Conservation (phyloP, 2,113 vertebrate genomes). For the Azemiops feae region DNA sequence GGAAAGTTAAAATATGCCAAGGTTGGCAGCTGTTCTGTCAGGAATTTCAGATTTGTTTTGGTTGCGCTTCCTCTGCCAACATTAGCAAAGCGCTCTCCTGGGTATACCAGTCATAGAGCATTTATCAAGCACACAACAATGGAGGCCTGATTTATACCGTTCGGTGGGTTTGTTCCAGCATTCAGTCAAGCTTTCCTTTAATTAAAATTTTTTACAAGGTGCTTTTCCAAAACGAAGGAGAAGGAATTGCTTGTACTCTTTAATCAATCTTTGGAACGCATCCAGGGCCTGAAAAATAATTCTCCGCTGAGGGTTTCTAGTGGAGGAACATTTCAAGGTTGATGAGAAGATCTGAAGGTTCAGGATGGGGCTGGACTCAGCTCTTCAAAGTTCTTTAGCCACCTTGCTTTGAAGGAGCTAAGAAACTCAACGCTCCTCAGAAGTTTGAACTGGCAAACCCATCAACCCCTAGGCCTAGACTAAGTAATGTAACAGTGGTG, state of each 20-base stretch:
- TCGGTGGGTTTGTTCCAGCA: neutral
- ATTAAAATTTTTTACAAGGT: conserved; percentile 17
- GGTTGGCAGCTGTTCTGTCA: neutral
- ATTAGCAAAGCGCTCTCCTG: neutral
- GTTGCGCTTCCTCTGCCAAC: neutral
- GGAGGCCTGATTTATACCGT: conserved; percentile 17
- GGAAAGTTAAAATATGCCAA: rapidly evolving
- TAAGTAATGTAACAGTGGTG: neutral
- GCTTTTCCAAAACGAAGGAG: conserved; percentile 2
- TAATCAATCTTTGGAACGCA: neutral
- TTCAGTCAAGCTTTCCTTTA: neutral
- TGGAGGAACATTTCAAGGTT: neutral
- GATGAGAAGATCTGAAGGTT: neutral
- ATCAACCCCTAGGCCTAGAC: neutral
- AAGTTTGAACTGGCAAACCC: neutral
- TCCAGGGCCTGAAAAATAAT: neutral
- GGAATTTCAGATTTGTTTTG: neutral
- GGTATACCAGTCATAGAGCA: conserved; percentile 23
- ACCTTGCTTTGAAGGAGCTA: neutral
- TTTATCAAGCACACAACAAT: conserved; percentile 24
- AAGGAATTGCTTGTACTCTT: neutral
- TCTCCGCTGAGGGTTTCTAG: neutral
- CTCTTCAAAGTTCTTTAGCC: neutral
- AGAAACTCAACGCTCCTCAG: neutral
- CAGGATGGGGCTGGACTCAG: neutral